A percentile compares a stretch with the other conserved stretches of the same genome.
These are phyloP conservation scores for Pollimyrus isidori DNA, from an alignment of 2,113 vertebrate genomes.

Conservation along the genomic window DNA sequence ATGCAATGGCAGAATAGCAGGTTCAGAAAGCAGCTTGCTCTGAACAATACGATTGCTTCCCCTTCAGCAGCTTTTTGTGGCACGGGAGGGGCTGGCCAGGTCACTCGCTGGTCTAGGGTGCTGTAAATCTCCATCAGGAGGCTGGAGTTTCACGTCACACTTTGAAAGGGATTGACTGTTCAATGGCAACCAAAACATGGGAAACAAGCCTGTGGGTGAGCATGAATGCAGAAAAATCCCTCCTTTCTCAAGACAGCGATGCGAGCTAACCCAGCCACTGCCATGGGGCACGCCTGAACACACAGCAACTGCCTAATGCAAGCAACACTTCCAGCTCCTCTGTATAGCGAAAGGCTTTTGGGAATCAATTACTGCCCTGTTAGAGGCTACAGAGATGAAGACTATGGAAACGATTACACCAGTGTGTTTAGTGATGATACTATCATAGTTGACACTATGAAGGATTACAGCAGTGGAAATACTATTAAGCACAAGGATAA, in stretches of 20 bases:
- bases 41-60: constrained; percentile 7
- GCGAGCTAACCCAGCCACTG: background rate
- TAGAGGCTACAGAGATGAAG: background rate
- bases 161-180: constrained; percentile 3
- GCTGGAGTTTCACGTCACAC: background rate
- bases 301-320: background rate
- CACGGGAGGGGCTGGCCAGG: background rate
- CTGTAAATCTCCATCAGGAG: background rate
- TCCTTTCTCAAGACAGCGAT: background rate
- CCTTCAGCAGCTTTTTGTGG: background rate
- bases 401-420: background rate
- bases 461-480: background rate
- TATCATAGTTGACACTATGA: background rate
- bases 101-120: background rate
- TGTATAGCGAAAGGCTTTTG: background rate
- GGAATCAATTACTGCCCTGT: background rate
- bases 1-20: background rate
- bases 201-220: background rate
- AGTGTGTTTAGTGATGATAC: background rate
- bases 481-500: background rate
- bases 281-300: no score
- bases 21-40: background rate
- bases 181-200: background rate
- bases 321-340: background rate
- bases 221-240: background rate